These are phyloP conservation scores for Eilema caniola DNA, from an alignment of 2,888 invertebrate genomes.

Conservation along the genomic window DNA sequence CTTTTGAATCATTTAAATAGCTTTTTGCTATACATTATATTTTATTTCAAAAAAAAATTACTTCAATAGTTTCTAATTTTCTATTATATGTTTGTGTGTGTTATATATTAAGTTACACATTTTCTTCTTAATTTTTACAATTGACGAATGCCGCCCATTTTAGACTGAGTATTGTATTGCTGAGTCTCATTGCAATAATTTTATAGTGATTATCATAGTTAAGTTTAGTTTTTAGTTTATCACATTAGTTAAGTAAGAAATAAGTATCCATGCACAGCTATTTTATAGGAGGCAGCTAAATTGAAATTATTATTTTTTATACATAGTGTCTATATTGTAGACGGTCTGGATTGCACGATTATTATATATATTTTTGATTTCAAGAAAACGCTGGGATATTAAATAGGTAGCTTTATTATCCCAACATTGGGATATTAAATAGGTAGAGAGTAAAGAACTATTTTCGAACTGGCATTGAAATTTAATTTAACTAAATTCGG, in stretches of 20 bases:
- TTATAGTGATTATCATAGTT: conserved; percentile 1
- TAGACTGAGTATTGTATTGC: conserved; percentile 48
- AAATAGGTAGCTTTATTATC: background rate
- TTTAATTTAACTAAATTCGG: no score
- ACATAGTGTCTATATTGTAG: background rate
- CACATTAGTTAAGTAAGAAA: background rate
- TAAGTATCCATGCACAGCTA: background rate
- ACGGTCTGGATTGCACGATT: background rate
- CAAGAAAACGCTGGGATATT: no score
- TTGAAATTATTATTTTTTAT: background rate
- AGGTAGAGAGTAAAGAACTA: background rate
- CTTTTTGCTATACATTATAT: conserved; percentile 4
- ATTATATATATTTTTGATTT: background rate
- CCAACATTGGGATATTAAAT: background rate
- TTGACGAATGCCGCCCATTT: conserved; percentile 51
- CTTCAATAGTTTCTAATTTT: background rate
- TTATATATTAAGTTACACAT: background rate
- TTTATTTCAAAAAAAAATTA: background rate
- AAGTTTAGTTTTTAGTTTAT: conserved; percentile 6
- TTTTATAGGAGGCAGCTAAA: background rate
- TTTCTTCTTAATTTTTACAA: conserved; percentile 21
- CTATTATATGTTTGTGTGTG: background rate
- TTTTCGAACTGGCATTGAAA: no score
- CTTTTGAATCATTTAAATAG: background rate
- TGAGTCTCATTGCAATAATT: conserved; percentile 22